Evolutionary conservation across 1,140 invertebrate genomes (phyloP).

Genomic region (Drosophila bifasciata): DNA sequence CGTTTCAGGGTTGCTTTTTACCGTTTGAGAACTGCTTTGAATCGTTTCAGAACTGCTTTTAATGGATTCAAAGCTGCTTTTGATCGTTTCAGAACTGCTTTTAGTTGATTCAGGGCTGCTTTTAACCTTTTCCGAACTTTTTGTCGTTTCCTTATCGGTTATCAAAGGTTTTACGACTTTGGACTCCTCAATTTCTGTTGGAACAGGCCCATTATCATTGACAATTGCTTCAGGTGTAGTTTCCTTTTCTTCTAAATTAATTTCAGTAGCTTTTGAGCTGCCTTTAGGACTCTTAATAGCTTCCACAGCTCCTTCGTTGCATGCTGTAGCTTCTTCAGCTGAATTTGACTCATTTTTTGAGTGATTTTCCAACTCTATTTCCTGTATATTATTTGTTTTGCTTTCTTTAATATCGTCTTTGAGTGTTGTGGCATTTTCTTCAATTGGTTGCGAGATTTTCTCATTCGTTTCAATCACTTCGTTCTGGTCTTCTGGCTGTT

Average conservation of each 20-base stretch:
- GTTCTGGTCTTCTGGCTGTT: conserved; percentile 15
- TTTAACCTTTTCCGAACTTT: too few species aligned
- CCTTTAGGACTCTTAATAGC: too few species aligned
- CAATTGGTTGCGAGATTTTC: not conserved
- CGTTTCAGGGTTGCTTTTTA: too few species aligned
- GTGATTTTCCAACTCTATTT: conserved; percentile 2
- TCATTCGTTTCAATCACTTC: conserved; percentile 25
- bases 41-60: too few species aligned
- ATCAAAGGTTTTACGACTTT: not conserved
- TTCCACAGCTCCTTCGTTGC: too few species aligned
- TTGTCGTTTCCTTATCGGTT: not conserved
- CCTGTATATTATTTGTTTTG: not conserved
- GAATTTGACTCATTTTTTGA: not conserved
- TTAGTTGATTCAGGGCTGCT: too few species aligned
- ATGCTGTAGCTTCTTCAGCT: not conserved
- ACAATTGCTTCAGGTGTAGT: not conserved
- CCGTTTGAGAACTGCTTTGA: too few species aligned
- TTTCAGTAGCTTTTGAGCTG: not conserved
- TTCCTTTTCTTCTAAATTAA: not conserved
- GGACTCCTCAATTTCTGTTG: not conserved
- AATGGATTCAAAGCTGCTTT: too few species aligned
- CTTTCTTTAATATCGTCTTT: not conserved
- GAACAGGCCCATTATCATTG: not conserved
- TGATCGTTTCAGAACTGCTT: too few species aligned
- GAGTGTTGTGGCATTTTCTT: not conserved